Evolutionary conservation across 2,113 vertebrate genomes (phyloP).

Genomic region (Prietella phreatophila): DNA sequence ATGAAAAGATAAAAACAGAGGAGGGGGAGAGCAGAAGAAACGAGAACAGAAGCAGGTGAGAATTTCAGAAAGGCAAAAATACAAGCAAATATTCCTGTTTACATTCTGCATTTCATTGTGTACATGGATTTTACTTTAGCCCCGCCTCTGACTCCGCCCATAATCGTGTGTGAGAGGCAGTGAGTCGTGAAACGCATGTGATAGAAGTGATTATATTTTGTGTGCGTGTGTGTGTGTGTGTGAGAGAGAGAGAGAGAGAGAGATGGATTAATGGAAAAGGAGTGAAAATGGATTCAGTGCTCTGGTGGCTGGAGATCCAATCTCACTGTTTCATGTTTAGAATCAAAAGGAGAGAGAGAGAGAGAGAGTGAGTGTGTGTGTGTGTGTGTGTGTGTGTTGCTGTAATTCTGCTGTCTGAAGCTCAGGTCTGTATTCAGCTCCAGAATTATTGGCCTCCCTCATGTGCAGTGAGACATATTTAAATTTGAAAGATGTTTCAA

Average conservation of each 20-base stretch:
- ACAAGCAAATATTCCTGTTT: not conserved
- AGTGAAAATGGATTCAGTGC: not conserved
- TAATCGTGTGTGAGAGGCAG: not conserved
- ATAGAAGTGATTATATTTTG: not conserved
- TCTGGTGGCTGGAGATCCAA: not conserved
- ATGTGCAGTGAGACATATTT: not conserved
- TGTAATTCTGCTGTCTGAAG: not conserved
- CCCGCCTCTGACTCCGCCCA: not conserved
- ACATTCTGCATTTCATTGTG: not conserved
- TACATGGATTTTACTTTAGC: not conserved
- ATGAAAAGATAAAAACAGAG: not conserved
- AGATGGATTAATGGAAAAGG: conserved; percentile 1
- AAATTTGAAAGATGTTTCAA: not conserved
- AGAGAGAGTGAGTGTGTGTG: no score
- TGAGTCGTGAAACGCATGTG: not conserved
- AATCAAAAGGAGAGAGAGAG: not conserved
- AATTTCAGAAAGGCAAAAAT: not conserved
- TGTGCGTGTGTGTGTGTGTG: no score
- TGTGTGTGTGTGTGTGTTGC: not conserved
- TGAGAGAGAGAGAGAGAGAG: no score
- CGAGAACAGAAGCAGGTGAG: not conserved
- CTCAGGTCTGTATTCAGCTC: not conserved
- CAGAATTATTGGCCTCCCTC: not conserved
- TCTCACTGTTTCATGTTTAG: conserved; percentile 15
- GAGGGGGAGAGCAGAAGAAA: not conserved